Evolutionary conservation across 2,888 invertebrate genomes (phyloP).

Genomic region (Lycaena phlaeas): DNA sequence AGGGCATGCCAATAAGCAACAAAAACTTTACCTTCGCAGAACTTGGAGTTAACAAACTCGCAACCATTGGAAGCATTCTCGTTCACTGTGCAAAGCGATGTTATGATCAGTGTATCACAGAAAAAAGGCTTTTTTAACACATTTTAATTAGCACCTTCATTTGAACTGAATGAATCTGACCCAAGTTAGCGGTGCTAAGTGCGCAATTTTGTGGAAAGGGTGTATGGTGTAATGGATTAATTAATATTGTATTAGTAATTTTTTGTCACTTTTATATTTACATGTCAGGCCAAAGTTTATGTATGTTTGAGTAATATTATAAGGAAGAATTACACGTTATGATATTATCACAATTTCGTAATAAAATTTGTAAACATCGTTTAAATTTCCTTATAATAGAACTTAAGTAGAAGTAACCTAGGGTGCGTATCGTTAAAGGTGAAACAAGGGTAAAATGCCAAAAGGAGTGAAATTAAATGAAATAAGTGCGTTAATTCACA

Average conservation of each 20-base stretch:
- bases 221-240: background rate
- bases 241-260: conserved; percentile 1
- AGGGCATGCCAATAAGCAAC: conserved; percentile 64
- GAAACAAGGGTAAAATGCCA: conserved; percentile 45
- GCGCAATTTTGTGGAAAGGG: background rate
- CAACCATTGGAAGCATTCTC: conserved; percentile 55
- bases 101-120: conserved; percentile 38
- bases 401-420: background rate
- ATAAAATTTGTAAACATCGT: background rate
- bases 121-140: conserved; percentile 4
- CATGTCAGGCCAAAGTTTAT: background rate
- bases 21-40: conserved; percentile 64
- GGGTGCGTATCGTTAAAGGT: conserved; percentile 22
- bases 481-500: conserved; percentile 68
- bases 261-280: background rate
- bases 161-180: conserved; percentile 8
- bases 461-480: conserved; percentile 59
- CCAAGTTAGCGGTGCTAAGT: conserved; percentile 45
- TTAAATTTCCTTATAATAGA: conserved; percentile 1
- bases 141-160: conserved; percentile 3
- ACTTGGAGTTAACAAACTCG: conserved; percentile 47
- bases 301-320: background rate
- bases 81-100: conserved; percentile 65
- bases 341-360: background rate
- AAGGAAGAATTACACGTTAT: background rate